Percentiles rank a stretch among this genome's conserved stretches.
Conservation (phyloP, 2,888 invertebrate genomes). For the Calliphora vomitoria region DNA sequence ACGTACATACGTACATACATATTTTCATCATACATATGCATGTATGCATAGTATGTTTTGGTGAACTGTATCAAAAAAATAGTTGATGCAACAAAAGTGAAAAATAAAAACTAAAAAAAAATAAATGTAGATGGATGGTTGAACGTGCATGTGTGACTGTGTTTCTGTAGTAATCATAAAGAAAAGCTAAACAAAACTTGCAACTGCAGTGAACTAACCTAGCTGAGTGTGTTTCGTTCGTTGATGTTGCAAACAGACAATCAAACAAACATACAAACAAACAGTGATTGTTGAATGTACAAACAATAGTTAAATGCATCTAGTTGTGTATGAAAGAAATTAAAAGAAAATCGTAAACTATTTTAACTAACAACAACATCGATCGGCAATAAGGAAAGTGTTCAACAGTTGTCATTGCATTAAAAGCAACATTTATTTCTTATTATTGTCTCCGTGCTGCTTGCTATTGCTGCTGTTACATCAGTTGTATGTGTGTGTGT, state of each 20-base stretch:
- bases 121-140: conserved; percentile 15
- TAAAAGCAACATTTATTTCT: conserved; percentile 61
- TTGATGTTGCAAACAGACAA: background rate
- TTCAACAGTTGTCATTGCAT: conserved; percentile 74
- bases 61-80: conserved; percentile 35
- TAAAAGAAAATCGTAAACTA: conserved; percentile 54
- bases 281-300: conserved; percentile 47
- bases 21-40: background rate
- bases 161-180: conserved; percentile 12
- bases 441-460: conserved; percentile 39
- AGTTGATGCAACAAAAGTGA: conserved; percentile 26
- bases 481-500: conserved; percentile 41
- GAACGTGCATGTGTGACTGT: conserved; percentile 18
- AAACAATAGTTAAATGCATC: conserved; percentile 43
- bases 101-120: conserved; percentile 2
- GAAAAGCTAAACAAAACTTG: conserved; percentile 40
- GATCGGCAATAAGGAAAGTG: conserved; percentile 64
- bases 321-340: conserved; percentile 26
- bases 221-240: conserved; percentile 15
- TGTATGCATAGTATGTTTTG: background rate
- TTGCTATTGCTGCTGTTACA: conserved; percentile 69
- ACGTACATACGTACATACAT: background rate
- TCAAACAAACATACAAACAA: background rate
- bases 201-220: conserved; percentile 37
- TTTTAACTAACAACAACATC: conserved; percentile 51